Evolutionary conservation across 2,888 invertebrate species (phyloP).

Genomic region (Orthonevra nobilis): DNA sequence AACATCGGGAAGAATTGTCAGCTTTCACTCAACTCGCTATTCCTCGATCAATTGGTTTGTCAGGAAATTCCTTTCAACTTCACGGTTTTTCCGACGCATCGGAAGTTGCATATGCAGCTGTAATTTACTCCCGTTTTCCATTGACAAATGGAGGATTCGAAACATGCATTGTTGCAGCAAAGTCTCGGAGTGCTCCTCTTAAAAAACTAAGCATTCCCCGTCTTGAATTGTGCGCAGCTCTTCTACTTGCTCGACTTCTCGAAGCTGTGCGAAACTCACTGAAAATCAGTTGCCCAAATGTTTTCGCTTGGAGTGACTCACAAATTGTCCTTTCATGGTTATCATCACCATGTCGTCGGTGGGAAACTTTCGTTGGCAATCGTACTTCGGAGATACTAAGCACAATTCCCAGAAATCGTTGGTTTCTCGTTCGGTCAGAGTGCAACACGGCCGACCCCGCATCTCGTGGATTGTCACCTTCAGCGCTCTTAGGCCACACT

Average conservation of each 20-base stretch:
- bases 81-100: slow-evolving; percentile 41
- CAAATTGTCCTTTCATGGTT: slow-evolving; percentile 73
- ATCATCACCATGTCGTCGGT: slow-evolving; percentile 43
- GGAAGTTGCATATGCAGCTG: slow-evolving; percentile 18
- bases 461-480: slow-evolving; percentile 56
- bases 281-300: slow-evolving; percentile 11
- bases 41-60: background rate
- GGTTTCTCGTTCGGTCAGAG: slow-evolving; percentile 54
- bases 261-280: slow-evolving; percentile 12
- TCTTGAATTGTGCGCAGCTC: slow-evolving; percentile 33
- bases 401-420: slow-evolving; percentile 23
- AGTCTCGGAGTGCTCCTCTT: slow-evolving; percentile 12
- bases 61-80: background rate
- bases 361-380: slow-evolving; percentile 58
- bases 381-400: slow-evolving; percentile 56
- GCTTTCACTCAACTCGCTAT: background rate
- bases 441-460: slow-evolving; percentile 68
- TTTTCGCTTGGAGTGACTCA: slow-evolving; percentile 72
- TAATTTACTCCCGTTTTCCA: slow-evolving; percentile 19
- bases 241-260: slow-evolving; percentile 35
- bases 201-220: slow-evolving; percentile 33
- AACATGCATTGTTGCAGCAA: background rate
- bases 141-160: background rate
- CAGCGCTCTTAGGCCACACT: slow-evolving; percentile 7
- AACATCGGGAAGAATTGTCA: background rate